Evolutionary conservation across 1,140 invertebrate genomes (phyloP).

Genomic region (Tetranychus cinnabarinus): DNA sequence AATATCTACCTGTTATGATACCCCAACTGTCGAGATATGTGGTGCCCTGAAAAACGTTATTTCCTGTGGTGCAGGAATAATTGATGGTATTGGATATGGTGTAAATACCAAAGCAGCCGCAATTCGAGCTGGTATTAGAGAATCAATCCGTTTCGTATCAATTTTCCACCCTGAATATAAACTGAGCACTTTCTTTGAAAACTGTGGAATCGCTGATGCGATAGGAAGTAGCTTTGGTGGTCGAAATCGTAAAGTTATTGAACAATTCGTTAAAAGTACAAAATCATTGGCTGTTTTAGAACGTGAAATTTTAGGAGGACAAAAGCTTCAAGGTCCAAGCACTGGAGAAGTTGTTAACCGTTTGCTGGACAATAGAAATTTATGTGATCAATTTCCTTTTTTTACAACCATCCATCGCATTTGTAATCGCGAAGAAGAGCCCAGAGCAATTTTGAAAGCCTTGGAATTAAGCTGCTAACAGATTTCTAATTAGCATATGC

Average conservation of each 20-base stretch:
- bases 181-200: conserved; percentile 84
- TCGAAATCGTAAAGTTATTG: conserved; percentile 75
- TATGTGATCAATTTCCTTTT: no score
- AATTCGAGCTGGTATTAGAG: conserved; percentile 87
- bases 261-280: conserved; percentile 67
- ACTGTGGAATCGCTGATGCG: conserved; percentile 93
- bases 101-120: conserved; percentile 99
- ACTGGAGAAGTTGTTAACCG: conserved; percentile 89
- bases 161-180: conserved; percentile 42
- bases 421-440: no score
- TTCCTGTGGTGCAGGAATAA: conserved; percentile 88
- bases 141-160: conserved; percentile 83
- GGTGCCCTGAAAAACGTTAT: conserved; percentile 98
- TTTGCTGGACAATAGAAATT: conserved; percentile 35
- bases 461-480: no score
- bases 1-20: conserved; percentile 83
- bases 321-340: conserved; percentile 88
- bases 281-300: conserved; percentile 62
- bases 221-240: conserved; percentile 98
- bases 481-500: no score
- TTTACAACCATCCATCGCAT: no score
- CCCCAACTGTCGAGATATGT: conserved; percentile 87
- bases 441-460: no score
- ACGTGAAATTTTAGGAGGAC: conserved; percentile 86
- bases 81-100: conserved; percentile 75